These are phyloP conservation scores for Caenorhabditis sp. DNA, from an alignment of 2,888 invertebrate species.

Conservation along the genomic window DNA sequence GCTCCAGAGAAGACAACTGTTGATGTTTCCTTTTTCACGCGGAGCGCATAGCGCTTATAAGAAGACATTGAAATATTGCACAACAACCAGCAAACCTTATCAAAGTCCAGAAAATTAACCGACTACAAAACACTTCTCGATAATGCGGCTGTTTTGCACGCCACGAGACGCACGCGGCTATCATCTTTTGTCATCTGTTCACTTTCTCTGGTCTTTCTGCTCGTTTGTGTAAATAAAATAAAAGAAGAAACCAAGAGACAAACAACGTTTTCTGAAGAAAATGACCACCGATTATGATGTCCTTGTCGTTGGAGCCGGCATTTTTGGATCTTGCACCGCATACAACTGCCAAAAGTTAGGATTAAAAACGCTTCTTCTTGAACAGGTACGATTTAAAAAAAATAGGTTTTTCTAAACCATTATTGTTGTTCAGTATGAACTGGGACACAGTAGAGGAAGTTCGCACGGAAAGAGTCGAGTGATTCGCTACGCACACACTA, in stretches of 20 bases:
- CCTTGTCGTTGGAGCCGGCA: slow-evolving; percentile 73
- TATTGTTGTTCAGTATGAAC: slow-evolving; percentile 69
- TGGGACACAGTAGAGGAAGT: slow-evolving; percentile 71
- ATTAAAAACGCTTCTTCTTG: slow-evolving; percentile 20
- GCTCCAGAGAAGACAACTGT: too few species aligned
- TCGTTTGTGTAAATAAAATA: neutral
- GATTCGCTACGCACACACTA: slow-evolving; percentile 73
- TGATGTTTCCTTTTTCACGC: too few species aligned
- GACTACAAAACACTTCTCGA: too few species aligned
- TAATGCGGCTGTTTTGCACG: too few species aligned
- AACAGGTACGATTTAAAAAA: slow-evolving; percentile 6
- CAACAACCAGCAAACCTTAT: too few species aligned
- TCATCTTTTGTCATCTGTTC: too few species aligned
- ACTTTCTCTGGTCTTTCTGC: too few species aligned
- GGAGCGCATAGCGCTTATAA: too few species aligned
- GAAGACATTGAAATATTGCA: too few species aligned
- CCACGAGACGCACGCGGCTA: too few species aligned
- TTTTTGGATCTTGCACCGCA: slow-evolving; percentile 72
- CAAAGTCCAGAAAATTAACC: too few species aligned
- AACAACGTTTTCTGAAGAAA: neutral
- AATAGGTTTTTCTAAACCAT: neutral
- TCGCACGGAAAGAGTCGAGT: slow-evolving; percentile 77
- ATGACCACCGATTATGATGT: slow-evolving; percentile 58
- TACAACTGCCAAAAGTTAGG: slow-evolving; percentile 67
- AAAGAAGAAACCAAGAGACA: too few species aligned